Evolutionary conservation across 2,113 vertebrate species (phyloP).

Genomic region (Hypomesus transpacificus): DNA sequence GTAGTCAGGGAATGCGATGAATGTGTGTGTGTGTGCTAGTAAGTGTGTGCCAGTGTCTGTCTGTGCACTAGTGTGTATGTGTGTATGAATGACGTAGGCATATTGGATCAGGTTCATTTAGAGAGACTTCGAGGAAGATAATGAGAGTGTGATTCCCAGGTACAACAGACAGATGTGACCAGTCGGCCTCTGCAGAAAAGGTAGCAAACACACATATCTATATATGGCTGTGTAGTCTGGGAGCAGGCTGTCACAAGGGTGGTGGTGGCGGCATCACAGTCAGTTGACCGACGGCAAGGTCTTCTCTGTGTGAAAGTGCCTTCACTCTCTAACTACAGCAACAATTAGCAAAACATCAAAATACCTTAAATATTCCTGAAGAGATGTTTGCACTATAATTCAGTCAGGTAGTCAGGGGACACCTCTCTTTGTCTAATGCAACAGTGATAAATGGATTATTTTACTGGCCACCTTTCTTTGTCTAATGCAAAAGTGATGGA

Average conservation of each 20-base stretch:
- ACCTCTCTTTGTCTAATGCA: no score
- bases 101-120: no score
- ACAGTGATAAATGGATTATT: neutral
- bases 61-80: neutral
- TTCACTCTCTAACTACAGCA: no score
- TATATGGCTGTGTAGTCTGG: conserved; percentile 51
- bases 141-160: conserved; percentile 32
- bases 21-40: conserved; percentile 8
- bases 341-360: no score
- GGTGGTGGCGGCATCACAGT: conserved; percentile 5
- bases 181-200: conserved; percentile 39
- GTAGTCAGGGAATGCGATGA: no score
- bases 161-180: conserved; percentile 50
- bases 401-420: no score
- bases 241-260: conserved; percentile 36
- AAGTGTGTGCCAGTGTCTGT: neutral
- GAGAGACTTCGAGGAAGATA: conserved; percentile 15
- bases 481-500: conserved; percentile 9
- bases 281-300: neutral
- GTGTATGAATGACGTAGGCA: neutral
- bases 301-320: no score
- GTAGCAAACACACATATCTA: conserved; percentile 36
- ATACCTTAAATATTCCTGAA: no score
- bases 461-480: conserved; percentile 20
- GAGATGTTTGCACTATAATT: no score